Evolutionary conservation across 2,113 vertebrate species (phyloP).

Genomic region (Sigmodon hispidus): DNA sequence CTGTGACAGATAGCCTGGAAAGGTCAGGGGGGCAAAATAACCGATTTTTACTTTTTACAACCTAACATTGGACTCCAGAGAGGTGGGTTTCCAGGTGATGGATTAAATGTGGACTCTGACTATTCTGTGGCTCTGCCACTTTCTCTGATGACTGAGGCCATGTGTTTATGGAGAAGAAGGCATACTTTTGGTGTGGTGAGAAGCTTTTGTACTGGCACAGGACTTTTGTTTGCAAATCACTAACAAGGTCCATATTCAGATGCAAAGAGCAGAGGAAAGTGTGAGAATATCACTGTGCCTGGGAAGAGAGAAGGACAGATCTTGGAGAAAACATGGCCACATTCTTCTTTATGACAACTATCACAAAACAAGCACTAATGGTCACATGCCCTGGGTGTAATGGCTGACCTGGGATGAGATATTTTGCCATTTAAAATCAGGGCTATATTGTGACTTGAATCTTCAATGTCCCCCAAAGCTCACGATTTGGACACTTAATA

Average conservation of each 20-base stretch:
- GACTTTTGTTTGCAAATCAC: neutral
- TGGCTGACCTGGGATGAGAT: neutral
- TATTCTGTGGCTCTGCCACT: neutral
- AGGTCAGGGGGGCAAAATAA: neutral
- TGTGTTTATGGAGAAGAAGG: neutral
- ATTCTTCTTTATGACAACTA: neutral
- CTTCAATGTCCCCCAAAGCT: neutral
- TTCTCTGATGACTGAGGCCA: neutral
- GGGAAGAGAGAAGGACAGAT: neutral
- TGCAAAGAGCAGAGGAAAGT: fast-evolving
- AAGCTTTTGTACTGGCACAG: too few relatives aligned
- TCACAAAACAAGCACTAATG: neutral
- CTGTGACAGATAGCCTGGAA: neutral
- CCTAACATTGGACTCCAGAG: neutral
- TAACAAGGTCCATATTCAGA: too few relatives aligned
- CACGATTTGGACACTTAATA: neutral
- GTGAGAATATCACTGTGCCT: neutral
- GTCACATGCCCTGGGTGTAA: neutral
- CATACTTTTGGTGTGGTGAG: too few relatives aligned
- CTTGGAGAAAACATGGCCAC: neutral
- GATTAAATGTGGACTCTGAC: neutral
- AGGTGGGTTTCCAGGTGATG: too few relatives aligned
- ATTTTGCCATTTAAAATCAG: neutral
- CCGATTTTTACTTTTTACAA: neutral
- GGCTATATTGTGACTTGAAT: neutral